Evolutionary conservation across 92 coral and sea anemone genomes (phyloP), one percentile per base, ranked within the genome.

Genomic region (Nematostella vectensis): DNA sequence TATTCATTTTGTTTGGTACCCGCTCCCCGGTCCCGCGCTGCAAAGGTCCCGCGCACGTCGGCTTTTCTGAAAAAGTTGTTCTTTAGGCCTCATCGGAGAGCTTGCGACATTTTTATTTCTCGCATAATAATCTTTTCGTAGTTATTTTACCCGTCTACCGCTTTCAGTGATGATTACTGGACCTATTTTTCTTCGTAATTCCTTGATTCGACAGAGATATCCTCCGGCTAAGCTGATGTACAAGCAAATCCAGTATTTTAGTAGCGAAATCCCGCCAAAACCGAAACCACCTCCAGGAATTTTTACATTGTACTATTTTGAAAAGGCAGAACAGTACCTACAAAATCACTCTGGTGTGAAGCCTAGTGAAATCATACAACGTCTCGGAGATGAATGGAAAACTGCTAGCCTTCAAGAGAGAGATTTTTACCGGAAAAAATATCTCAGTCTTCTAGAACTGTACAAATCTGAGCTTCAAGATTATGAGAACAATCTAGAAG

Each of bases 381-480:
- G 22, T 38, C 15, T 66, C 6, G 72, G 72, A 3, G 72, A 66
- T 4, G 39, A 27, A 44, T 66, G 72, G 72, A 66, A 55, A 24
- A 48, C 37, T 29, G 17, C 60, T 4, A 29, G 50, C 18, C 28
- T 54, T 26, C 54, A 44, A 2, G 63, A 66, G 50, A 66, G 52
- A 23, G 38, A 66, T 10, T 15, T n/a, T 29, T 66, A 55, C 26
- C 19, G 63, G 33, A 55, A 80, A 24, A 76, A 70, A 61, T 74
- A 68, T 33, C 62, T 53, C 2, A 52, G 47, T 24, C 18, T 54
- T 31, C 37, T 62, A 27, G 68, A 67, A 36, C 23, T 65, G 4
- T 85, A 85, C 62, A 79, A 66, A 33, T 60, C 54, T 29, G 29
- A 72, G 50, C 75, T 80, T 8, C 29, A 61, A 19, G 71, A 31